A percentile compares a stretch with the other conserved stretches of the same genome.
Evolutionary conservation across 2,797 vertebrate species (phyloP).

Genomic region (Alcedo quadribrachys): DNA sequence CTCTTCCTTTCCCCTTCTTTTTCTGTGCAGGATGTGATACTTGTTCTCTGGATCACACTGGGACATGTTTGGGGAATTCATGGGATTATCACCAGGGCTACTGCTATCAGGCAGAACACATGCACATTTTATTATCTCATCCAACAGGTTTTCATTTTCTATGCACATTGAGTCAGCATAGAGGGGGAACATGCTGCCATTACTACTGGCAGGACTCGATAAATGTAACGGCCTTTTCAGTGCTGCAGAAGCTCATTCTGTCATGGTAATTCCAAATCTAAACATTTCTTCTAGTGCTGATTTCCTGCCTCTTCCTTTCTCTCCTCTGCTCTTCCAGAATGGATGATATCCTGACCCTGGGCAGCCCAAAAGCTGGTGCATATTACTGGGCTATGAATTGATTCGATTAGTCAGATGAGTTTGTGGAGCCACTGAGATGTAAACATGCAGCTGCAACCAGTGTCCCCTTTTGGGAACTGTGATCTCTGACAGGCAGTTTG

Average conservation of each 20-base stretch:
- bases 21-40: slow-evolving; percentile 13
- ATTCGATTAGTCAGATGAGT: neutral
- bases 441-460: neutral
- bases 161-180: slow-evolving; percentile 44
- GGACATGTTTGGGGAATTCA: slow-evolving; percentile 62
- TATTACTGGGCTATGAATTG: neutral
- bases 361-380: neutral
- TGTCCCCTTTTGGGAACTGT: neutral
- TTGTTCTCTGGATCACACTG: slow-evolving; percentile 45
- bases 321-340: neutral
- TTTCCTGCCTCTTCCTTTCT: neutral
- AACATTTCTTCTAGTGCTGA: neutral
- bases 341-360: neutral
- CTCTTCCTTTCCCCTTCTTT: neutral
- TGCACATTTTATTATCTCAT: slow-evolving; percentile 69
- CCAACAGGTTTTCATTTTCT: slow-evolving; percentile 65
- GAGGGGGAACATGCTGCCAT: slow-evolving; percentile 27
- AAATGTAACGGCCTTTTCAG: slow-evolving; percentile 27
- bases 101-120: slow-evolving; percentile 68
- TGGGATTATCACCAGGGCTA: slow-evolving; percentile 70
- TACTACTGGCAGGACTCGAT: slow-evolving; percentile 5
- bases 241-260: neutral
- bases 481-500: neutral
- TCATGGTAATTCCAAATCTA: slow-evolving; percentile 13
- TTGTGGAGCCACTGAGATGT: neutral